Base-by-base conservation (phyloP, 2,888 invertebrate genomes). In the Drosophila rubida region DNA sequence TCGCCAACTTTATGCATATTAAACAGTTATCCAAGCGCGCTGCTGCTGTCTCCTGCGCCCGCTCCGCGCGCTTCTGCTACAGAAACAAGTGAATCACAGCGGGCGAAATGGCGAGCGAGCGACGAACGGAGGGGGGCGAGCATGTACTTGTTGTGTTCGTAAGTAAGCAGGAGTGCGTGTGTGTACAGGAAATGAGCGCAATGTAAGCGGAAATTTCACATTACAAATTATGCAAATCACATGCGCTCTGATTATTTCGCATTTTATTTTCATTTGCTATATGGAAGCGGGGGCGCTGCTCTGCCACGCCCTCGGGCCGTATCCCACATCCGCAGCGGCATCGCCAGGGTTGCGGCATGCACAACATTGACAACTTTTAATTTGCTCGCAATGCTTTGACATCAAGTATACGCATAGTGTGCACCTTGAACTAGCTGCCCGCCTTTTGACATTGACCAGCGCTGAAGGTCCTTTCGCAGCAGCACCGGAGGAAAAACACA, bases 221-320 rank as follows among this genome's bases (percentile, higher is more conserved):
- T 89, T 71, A 83, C 75, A 88, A 88, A 86, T 89, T 89, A 89
- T 87, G 87, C 87, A 89, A 87, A 89, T 88, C 87, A 79, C 78
- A 88, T 76, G 75, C 54, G 70, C 48, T 66, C 64, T 67, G 69
- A 74, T 69, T 78, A 75, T 68, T 75, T 77, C 63, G 32, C 63
- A 60, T 70, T 68, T 71, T 69, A 53, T 55, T 75, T 75, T 55
- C 59, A 62, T 66, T 72, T 46, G 45, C 39, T 19, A 65, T 32
- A 32, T 32, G 5, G n/a, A 11, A 11, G 32, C 4, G 32, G 25
- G 25, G 25, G 25, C 25, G 25, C 25, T 25, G 5, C 13, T 19
- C 14, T 9, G 30, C 37, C 54, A 54, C 49, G 64, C 44, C 64
- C 64, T 42, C 39, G 8, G 9, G 4, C 16, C 23, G 14, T 5